Evolutionary conservation across 2,113 vertebrate species (phyloP), one percentile per base, ranked within the genome.

Genomic region (Sorex fumeus): DNA sequence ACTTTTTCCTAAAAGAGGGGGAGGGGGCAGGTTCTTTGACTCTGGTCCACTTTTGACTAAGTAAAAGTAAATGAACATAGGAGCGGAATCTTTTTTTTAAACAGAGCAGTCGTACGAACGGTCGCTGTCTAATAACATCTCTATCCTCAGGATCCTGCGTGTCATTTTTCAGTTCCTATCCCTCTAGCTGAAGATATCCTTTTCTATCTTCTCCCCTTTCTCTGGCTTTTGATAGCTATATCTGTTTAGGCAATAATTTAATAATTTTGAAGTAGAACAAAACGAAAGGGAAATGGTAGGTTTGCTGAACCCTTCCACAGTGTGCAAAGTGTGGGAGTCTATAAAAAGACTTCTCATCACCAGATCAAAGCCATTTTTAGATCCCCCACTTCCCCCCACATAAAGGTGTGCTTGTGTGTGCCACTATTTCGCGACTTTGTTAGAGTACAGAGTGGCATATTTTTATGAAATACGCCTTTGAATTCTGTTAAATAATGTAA

Each of bases 401-500:
- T 57, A 34, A 87, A 79, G 23, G 67, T 67, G 72, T 89, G 74
- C 50, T 32, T 66, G 7, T 72, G 18, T 85, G 15, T 66, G 62
- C 87, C 36, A 87, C 76, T 40, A 36, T 84, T 92, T 92, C 40
- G 80, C 0, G 1, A 80, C 70, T 89, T 88, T 47, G 75, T 95
- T 72, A 71, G 69, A 88, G 66, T 93, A 84, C 84, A 91, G 82
- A 87, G 74, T 91, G 72, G 21, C 87, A 88, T 50, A 16, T 84
- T 95, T 91, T 93, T 93, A 81, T 87, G 84, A 93, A 94, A 91
- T 60, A 91, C 36, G 50, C 75, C 75, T 93, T 86, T 88, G 60
- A 94, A 94, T 79, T 94, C 76, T 93, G 71, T 77, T 95, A 83
- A 94, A 79, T 93, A 93, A 93, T 88, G 60, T 66, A 88, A 87